phyloP scores from a whole-genome alignment of 92 coral and sea anemone genomes.

The Metridium senile region DNA sequence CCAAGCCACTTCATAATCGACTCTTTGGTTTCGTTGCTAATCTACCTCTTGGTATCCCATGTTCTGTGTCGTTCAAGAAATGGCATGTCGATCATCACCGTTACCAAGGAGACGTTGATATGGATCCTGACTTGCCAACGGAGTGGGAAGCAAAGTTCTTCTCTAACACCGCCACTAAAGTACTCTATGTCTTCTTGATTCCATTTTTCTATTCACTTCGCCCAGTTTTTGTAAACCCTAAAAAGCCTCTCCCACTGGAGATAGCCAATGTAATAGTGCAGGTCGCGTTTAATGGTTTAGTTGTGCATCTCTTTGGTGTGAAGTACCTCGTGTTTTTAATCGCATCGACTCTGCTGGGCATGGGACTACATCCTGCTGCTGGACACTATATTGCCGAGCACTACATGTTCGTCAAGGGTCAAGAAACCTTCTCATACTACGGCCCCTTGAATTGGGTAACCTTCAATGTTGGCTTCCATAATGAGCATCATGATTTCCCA shows the following conservation, averaged over 20 bases:
- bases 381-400: conserved; percentile 97
- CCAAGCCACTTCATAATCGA: conserved; percentile 77
- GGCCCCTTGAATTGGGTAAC: conserved; percentile 88
- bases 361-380: conserved; percentile 95
- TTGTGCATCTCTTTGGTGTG: conserved; percentile 71
- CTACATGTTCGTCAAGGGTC: conserved; percentile 85
- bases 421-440: conserved; percentile 88
- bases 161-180: conserved; percentile 80
- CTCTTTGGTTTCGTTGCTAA: conserved; percentile 77
- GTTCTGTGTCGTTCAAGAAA: conserved; percentile 86
- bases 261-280: conserved; percentile 65
- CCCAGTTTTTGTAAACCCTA: conserved; percentile 88
- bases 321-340: conserved; percentile 76
- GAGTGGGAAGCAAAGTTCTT: conserved; percentile 78
- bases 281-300: conserved; percentile 63
- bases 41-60: conserved; percentile 91
- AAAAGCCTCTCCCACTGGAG: conserved; percentile 78
- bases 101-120: conserved; percentile 87
- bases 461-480: conserved; percentile 94
- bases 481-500: conserved; percentile 96
- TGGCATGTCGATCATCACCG: conserved; percentile 95
- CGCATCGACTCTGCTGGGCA: conserved; percentile 75
- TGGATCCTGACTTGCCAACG: conserved; percentile 90
- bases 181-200: conserved; percentile 81
- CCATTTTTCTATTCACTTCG: conserved; percentile 90